phyloP scores from a whole-genome alignment of 2,797 vertebrate genomes.

The Danio jaintianensis region DNA sequence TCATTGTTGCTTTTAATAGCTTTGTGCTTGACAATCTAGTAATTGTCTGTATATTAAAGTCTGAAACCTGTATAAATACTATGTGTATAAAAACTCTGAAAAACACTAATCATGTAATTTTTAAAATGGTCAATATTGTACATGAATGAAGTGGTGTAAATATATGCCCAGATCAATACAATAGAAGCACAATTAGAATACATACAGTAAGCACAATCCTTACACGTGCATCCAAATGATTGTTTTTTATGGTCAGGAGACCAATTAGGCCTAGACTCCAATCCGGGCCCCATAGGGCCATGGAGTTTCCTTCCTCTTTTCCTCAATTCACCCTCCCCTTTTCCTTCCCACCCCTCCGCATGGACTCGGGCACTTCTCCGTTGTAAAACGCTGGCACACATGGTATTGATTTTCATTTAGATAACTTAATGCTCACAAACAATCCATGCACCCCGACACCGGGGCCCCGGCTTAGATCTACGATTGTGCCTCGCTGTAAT shows the following conservation, averaged over 20 bases:
- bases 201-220: slow-evolving; percentile 77
- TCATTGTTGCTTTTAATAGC: too few relatives aligned
- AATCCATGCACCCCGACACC: slow-evolving; percentile 82
- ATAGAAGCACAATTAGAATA: slow-evolving; percentile 37
- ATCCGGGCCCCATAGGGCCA: slow-evolving; percentile 60
- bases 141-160: slow-evolving; percentile 9
- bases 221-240: slow-evolving; percentile 81
- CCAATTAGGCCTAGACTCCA: slow-evolving; percentile 81
- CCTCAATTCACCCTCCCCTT: slow-evolving; percentile 35
- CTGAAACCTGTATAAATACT: too few relatives aligned
- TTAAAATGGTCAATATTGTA: not conserved
- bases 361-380: slow-evolving; percentile 83
- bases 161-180: not conserved
- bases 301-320: slow-evolving; percentile 47
- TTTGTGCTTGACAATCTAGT: too few relatives aligned
- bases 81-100: too few relatives aligned
- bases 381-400: slow-evolving; percentile 89
- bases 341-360: slow-evolving; percentile 44
- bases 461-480: slow-evolving; percentile 86
- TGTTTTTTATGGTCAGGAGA: slow-evolving; percentile 79
- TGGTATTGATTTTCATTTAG: slow-evolving; percentile 99
- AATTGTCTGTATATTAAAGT: too few relatives aligned
- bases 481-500: slow-evolving; percentile 83
- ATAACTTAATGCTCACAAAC: slow-evolving; percentile 98
- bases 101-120: too few relatives aligned